Percentiles rank a stretch among this genome's conserved stretches.
phyloP scores from a whole-genome alignment of 2,888 invertebrate genomes.

The Muscina levida region DNA sequence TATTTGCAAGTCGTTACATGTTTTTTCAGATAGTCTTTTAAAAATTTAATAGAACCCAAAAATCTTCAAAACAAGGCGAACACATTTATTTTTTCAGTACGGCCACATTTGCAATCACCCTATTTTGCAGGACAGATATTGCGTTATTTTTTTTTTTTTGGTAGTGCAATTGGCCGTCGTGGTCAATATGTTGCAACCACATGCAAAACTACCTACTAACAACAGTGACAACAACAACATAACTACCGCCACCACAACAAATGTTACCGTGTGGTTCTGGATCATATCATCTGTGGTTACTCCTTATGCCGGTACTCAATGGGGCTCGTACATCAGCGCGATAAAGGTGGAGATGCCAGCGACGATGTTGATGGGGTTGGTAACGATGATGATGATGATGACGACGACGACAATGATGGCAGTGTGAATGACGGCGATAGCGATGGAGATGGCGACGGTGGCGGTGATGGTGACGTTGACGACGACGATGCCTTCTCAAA shows the following conservation, averaged over 20 bases:
- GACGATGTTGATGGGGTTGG: constrained; percentile 42
- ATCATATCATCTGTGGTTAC: constrained; percentile 41
- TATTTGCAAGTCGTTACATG: too few relatives aligned
- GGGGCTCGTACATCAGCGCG: constrained; percentile 51
- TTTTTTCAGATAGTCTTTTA: too few relatives aligned
- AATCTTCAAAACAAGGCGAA: too few relatives aligned
- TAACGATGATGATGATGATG: constrained; percentile 27
- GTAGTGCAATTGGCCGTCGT: constrained; percentile 15
- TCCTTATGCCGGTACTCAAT: constrained; percentile 3
- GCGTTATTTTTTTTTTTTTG: too few relatives aligned
- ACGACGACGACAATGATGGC: constrained; percentile 28
- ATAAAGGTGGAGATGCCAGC: constrained; percentile 47
- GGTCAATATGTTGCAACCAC: constrained; percentile 27
- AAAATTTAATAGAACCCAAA: too few relatives aligned
- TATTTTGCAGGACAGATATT: too few relatives aligned
- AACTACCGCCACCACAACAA: not conserved
- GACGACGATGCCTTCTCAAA: constrained; percentile 36
- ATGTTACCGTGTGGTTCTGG: constrained; percentile 11
- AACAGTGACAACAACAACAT: constrained; percentile 22
- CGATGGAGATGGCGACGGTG: not conserved
- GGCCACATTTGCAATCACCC: too few relatives aligned
- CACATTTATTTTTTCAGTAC: too few relatives aligned
- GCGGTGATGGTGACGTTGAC: not conserved
- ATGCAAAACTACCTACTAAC: constrained; percentile 61
- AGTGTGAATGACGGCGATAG: not conserved